Base-by-base conservation (phyloP, 1,140 invertebrate genomes). In the Tetranychus cinnabarinus region DNA sequence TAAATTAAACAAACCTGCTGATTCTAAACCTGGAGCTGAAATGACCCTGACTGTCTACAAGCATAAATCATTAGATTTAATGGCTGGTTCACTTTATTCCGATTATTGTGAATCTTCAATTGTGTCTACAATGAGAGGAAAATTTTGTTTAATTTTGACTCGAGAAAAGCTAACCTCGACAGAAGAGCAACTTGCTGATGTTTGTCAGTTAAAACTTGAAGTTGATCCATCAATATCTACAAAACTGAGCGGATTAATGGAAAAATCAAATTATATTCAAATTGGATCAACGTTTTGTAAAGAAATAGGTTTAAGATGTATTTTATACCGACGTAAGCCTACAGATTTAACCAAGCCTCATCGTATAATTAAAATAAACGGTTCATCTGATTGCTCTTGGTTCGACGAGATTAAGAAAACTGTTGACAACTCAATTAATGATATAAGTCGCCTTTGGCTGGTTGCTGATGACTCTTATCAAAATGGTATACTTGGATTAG, bases 401-500 rank as follows among this genome's bases (percentile, higher is more conserved):
- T 78, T 96, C 10, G 84, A 88, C 56, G 63, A 67, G 34, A 58
- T 75, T 3, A 73, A 73, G 62, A 68, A 70, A 54, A 65, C 69
- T 36, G 54, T 75, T 23, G 39, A 48, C 80, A 65, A 70, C 71
- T 5, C 34, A 72, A 60, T 66, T 48, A 62, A 69, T 50, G 56
- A 66, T 42, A 42, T 42, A 5, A 10, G 10, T 57, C 66, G 69
- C 57, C 74, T 89, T 45, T 80, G 87, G 68, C 70, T 88, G 7
- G 78, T 84, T 15, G 78, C 77, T 57, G 77, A 81, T 64, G 70
- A 70, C 36, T 64, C 13, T 39, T 23, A 5, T 23, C 2, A 23
- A 5, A 82, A 76, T 70, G 90, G 92, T 59, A 76, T 90, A 36
- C 73, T 93, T 54, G 92, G 92, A 50, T 72, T 97, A 64, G 81